phyloP scores from a whole-genome alignment of 2,888 invertebrate genomes.

The Drosophila multiciliata region DNA sequence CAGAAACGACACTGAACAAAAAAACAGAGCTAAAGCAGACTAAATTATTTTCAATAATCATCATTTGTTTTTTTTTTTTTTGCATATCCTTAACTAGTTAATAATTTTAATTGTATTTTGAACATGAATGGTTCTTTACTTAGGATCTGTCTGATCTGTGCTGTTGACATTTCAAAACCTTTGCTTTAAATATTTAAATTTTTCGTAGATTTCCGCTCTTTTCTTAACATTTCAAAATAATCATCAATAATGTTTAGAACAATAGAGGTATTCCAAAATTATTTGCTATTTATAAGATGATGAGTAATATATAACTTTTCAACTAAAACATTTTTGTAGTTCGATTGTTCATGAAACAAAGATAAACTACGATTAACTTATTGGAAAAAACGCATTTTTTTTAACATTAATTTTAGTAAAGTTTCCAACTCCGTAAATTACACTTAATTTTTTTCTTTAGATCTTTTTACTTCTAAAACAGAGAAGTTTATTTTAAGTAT shows the following conservation, averaged over 20 bases:
- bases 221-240: not conserved
- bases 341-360: not conserved
- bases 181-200: not conserved
- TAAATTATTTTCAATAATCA: not conserved
- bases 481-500: not conserved
- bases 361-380: no score
- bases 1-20: conserved; percentile 23
- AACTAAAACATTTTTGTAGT: not conserved
- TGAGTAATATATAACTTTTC: not conserved
- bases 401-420: not conserved
- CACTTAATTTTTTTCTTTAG: not conserved
- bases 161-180: not conserved
- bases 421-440: not conserved
- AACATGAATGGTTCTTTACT: no score
- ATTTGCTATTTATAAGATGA: not conserved
- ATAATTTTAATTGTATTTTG: not conserved
- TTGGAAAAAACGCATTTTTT: not conserved
- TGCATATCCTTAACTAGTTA: not conserved
- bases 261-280: not conserved
- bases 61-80: not conserved
- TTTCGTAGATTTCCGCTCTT: not conserved
- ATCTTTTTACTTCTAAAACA: not conserved
- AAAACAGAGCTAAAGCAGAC: not conserved
- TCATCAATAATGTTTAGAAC: not conserved
- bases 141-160: not conserved